phyloP scores from a whole-genome alignment of 2,888 invertebrate genomes.

The Trissoscelio sp. region DNA sequence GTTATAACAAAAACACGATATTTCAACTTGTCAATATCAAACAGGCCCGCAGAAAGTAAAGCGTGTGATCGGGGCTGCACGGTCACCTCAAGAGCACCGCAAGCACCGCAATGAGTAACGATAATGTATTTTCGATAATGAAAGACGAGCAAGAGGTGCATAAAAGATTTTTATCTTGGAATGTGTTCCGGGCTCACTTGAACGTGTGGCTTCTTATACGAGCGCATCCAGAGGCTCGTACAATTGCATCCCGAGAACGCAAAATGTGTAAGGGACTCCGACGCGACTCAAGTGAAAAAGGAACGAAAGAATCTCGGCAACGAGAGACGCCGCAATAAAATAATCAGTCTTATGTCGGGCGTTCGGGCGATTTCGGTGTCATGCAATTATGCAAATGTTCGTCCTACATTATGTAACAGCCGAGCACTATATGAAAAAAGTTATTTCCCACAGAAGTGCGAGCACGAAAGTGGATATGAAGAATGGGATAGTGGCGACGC shows the following conservation, averaged over 20 bases:
- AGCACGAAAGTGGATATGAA: conserved; percentile 2
- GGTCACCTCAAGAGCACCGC: conserved; percentile 50
- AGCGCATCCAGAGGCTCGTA: conserved; percentile 15
- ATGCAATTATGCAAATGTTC: conserved; percentile 43
- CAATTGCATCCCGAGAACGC: conserved; percentile 14
- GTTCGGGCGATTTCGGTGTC: conserved; percentile 25
- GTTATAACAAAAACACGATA: conserved; percentile 30
- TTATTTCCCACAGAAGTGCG: conserved; percentile 10
- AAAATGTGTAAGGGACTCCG: conserved; percentile 24
- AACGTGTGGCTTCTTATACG: conserved; percentile 37
- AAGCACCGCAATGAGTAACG: conserved; percentile 53
- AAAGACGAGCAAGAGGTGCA: conserved; percentile 48
- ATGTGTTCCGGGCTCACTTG: conserved; percentile 29
- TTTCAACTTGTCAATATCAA: conserved; percentile 42
- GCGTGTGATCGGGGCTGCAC: conserved; percentile 67
- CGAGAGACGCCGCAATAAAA: conserved; percentile 29
- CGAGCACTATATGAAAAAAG: conserved; percentile 21
- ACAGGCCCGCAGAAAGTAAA: conserved; percentile 24
- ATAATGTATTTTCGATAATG: conserved; percentile 59
- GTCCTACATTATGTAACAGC: conserved; percentile 37
- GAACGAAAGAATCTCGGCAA: conserved; percentile 5
- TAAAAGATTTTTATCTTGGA: conserved; percentile 57
- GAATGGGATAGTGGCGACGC: conserved; percentile 6
- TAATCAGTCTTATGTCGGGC: conserved; percentile 43
- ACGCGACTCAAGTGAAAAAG: conserved; percentile 13